Evolutionary conservation across 1,140 invertebrate genomes (phyloP).

Genomic region (Muscidifurax raptorellus): DNA sequence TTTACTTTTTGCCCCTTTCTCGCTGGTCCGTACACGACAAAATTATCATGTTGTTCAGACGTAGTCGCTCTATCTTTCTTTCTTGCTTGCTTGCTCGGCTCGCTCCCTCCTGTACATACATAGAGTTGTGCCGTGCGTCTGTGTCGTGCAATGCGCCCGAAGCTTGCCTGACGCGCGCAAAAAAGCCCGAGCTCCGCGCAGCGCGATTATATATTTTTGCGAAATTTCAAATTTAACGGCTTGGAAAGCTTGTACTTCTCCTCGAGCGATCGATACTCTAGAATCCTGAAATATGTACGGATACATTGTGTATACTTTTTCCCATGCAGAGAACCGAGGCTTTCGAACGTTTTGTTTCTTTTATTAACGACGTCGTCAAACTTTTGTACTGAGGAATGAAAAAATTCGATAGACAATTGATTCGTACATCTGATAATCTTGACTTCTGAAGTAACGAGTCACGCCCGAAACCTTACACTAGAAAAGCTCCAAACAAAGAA

Average conservation of each 20-base stretch:
- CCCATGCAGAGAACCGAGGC: background rate
- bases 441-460: too few species aligned
- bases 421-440: too few species aligned
- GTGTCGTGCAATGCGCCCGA: slow-evolving; percentile 11
- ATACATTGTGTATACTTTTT: background rate
- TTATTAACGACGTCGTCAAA: background rate
- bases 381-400: too few species aligned
- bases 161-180: background rate
- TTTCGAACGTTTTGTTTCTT: background rate
- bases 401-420: too few species aligned
- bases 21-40: slow-evolving; percentile 32
- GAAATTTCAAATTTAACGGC: slow-evolving; percentile 43
- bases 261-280: slow-evolving; percentile 2
- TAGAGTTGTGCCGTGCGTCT: background rate
- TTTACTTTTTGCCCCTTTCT: slow-evolving; percentile 31
- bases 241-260: background rate
- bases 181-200: background rate
- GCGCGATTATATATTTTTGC: slow-evolving; percentile 20
- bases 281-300: background rate
- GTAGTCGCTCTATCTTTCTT: background rate
- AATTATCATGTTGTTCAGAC: slow-evolving; percentile 38
- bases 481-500: too few species aligned
- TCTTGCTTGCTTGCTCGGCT: background rate
- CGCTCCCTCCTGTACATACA: background rate
- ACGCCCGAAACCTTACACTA: background rate